Percentiles rank a stretch among this genome's conserved stretches.
phyloP scores from a whole-genome alignment of 2,888 invertebrate genomes.

The Ditylenchus weischeri region DNA sequence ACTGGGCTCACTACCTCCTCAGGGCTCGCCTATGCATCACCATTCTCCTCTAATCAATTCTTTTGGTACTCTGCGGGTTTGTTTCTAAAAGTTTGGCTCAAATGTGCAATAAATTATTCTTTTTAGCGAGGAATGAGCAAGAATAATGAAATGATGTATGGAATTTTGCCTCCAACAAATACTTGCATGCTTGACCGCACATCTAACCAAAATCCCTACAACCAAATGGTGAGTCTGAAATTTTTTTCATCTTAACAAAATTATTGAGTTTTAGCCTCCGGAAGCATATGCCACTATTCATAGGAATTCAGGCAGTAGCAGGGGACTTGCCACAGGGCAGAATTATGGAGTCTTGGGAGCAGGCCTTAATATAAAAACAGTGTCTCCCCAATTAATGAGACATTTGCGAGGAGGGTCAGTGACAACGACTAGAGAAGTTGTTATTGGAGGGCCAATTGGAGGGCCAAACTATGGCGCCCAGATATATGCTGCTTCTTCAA shows the following conservation, averaged over 20 bases:
- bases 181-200: not conserved
- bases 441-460: not conserved
- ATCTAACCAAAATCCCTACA: not conserved
- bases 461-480: not conserved
- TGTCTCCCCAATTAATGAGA: constrained; percentile 8
- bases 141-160: constrained; percentile 2
- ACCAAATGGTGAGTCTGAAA: constrained; percentile 5
- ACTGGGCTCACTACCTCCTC: constrained; percentile 20
- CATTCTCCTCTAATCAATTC: constrained; percentile 2
- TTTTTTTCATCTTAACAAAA: not conserved
- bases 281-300: constrained; percentile 11
- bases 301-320: not conserved
- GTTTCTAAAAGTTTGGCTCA: not conserved
- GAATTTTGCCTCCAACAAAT: not conserved
- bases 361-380: no score
- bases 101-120: not conserved
- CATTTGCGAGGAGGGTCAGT: not conserved
- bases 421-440: constrained; percentile 6
- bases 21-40: not conserved
- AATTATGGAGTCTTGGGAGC: not conserved
- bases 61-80: constrained; percentile 18
- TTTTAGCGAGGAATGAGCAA: constrained; percentile 8
- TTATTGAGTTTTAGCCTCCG: not conserved
- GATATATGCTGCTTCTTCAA: not conserved
- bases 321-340: not conserved